Evolutionary conservation across 2,888 invertebrate genomes (phyloP), one percentile per base, ranked within the genome.

Genomic region (Pseudoips prasinana): DNA sequence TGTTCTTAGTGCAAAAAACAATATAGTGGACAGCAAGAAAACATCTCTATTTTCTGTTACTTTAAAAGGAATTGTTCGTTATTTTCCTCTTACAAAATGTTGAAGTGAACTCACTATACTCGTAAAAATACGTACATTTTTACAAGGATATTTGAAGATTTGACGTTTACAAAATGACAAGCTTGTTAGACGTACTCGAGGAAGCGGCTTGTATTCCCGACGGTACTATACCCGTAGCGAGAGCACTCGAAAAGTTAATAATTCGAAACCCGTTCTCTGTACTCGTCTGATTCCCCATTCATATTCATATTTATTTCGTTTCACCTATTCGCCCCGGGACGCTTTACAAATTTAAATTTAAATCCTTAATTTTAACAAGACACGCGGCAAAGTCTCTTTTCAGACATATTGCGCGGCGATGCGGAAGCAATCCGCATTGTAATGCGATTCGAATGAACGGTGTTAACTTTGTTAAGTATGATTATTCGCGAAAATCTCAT

Each of bases 261-360:
- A 84, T 85, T 86, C 74, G 75, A 72, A 78, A 76, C 77, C 81
- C 79, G 76, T 75, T 73, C 73, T 20, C 29, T 69, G 73, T 69
- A 72, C 81, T 81, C 76, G 75, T 78, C 79, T 79, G 80, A 80
- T 79, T 80, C 73, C 57, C 80, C 75, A 88, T 89, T 89, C 88
- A 89, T 88, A 89, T 89, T 88, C 88, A 89, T 88, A 88, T 88
- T 88, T 86, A 85, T 84, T 85, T 83, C 85, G 76, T 80, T 85
- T 77, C 78, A 85, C 82, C 82, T 80, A 83, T 75, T 76, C 80
- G 79, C 78, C 72, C 65, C 66, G 65, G 72, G 73, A 70, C 57
- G 61, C 63, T 67, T 68, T 64, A 54, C 59, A 65, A 74, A 83
- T 84, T 84, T 75, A 73, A 84, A 76, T 75, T 73, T 72, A 73